Evolutionary conservation across 2,797 vertebrate genomes (phyloP), one percentile per base, ranked within the genome.

Genomic region (Spinibarbus caldwelli): DNA sequence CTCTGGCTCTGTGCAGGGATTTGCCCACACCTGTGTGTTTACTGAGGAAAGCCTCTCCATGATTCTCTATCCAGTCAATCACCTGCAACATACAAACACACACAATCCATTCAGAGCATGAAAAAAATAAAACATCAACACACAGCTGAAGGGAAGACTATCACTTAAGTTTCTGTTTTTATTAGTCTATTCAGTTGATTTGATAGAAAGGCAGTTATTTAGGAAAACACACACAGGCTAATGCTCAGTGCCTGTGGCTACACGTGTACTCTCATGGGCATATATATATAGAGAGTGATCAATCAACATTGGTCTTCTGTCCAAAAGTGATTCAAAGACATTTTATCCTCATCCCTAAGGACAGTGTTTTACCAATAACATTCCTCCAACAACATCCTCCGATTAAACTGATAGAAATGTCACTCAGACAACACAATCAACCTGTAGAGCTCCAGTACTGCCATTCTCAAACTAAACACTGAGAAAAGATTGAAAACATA

Each of bases 21-120:
- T 97, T 97, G 4, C 97, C 97, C 80, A 97, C 97, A 76, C 97
- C 97, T 0, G 96, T 97, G 88, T 97, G 97, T 91, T 97, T 97
- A 90, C 96, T 97, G 90, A 97, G 95, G 91, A 97, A 97, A 76
- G 96, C 96, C 90, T 97, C 97, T 0, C 97, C 97, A 0, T 97
- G 97, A 81, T 97, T 97, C 93, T 97, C 96, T 72, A 97, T 97
- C 97, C 97, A 97, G 91, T 97, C 96, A 91, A 97, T 93, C 5
- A 97, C 97, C 97, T 97, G 67, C 31, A 23, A 54, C 6, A 83
- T 23, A 71, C 36, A 78, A 71, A 62, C 49, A 77, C 47, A 77
- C 38, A 79, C 26, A 83, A 80, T 23, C 73, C 17, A 86, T 52
- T 68, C 31, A 72, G 43, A 21, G 17, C 31, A 64, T 5, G 1